These are phyloP conservation scores for Habroteleia sp. DNA, from an alignment of 2,888 invertebrate species.

Conservation along the genomic window DNA sequence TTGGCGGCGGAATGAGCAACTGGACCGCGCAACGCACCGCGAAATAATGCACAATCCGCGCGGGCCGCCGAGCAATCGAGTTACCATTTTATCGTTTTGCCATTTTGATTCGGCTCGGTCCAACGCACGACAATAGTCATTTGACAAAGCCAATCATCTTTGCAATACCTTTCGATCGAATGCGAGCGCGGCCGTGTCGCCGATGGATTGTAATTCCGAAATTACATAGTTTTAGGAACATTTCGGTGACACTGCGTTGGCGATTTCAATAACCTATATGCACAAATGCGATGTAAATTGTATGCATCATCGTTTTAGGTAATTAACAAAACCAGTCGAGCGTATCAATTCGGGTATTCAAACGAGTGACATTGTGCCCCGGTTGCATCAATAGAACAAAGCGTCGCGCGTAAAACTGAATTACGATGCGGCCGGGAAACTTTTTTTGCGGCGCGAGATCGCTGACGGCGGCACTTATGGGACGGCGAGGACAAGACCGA, in stretches of 20 bases:
- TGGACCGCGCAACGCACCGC: constrained; percentile 69
- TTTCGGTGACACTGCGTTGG: constrained; percentile 46
- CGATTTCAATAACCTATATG: constrained; percentile 52
- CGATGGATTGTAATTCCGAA: constrained; percentile 57
- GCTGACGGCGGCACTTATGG: too few relatives aligned
- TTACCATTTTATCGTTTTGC: constrained; percentile 77
- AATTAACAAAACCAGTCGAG: constrained; percentile 55
- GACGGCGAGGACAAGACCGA: too few relatives aligned
- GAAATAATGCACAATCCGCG: constrained; percentile 78
- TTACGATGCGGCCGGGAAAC: constrained; percentile 9
- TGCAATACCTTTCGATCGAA: constrained; percentile 65
- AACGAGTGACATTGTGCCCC: constrained; percentile 44
- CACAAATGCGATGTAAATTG: constrained; percentile 46
- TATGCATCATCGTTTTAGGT: constrained; percentile 59
- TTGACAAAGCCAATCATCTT: constrained; percentile 77
- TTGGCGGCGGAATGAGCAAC: constrained; percentile 74
- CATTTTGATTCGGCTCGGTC: constrained; percentile 79
- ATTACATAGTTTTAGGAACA: constrained; percentile 60
- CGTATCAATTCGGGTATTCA: constrained; percentile 34
- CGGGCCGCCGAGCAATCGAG: constrained; percentile 76
- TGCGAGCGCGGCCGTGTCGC: constrained; percentile 24
- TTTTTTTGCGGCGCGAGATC: constrained; percentile 13
- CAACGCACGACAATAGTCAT: constrained; percentile 77
- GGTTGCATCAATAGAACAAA: constrained; percentile 41
- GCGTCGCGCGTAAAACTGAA: constrained; percentile 33